Base-by-base conservation (phyloP, 2,888 invertebrate genomes). In the Cyclophora punctaria region DNA sequence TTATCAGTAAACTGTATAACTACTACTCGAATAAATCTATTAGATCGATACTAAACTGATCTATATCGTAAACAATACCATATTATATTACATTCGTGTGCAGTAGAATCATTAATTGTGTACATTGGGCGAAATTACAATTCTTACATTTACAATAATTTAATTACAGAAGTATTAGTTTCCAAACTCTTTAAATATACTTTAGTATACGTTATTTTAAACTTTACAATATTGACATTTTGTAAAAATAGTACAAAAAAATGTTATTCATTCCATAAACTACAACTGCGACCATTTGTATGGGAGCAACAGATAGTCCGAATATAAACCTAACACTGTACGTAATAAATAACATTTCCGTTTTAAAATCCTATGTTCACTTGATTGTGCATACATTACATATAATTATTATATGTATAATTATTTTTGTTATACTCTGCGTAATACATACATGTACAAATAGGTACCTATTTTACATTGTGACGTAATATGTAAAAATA, bases 51-150 rank as follows among this genome's bases (percentile, higher is more conserved):
- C 79, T 83, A 80, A 77, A 67, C 70, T 63, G 63, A 63, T 67
- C 72, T 80, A 45, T 78, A 64, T 75, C 78, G 78, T 71, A 78
- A 78, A 75, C 66, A 76, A 69, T 70, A 63, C 53, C 53, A 20
- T 20, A 73, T 75, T 83, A 82, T 81, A 71, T 76, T 83, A 86
- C 83, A 83, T 33, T 33, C 34, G 64, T 67, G 87, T 87, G 87
- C 86, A 79, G 66, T 75, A 78, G 68, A 80, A 66, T 78, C 75
- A 73, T 67, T 75, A 71, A 80, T 78, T 77, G 84, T 84, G 80
- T 81, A 78, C 78, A 79, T 72, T 78, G 75, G 79, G 79, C 71
- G 73, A 79, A 74, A 76, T 80, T 76, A 75, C 75, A 78, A 71
- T 64, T 67, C 63, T 75, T 76, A 75, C 61, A 74, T 77, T 77